Percentiles rank a stretch among this genome's conserved stretches.
These are phyloP conservation scores for Tineola bisselliella DNA, from an alignment of 2,888 invertebrate species.

Conservation along the genomic window DNA sequence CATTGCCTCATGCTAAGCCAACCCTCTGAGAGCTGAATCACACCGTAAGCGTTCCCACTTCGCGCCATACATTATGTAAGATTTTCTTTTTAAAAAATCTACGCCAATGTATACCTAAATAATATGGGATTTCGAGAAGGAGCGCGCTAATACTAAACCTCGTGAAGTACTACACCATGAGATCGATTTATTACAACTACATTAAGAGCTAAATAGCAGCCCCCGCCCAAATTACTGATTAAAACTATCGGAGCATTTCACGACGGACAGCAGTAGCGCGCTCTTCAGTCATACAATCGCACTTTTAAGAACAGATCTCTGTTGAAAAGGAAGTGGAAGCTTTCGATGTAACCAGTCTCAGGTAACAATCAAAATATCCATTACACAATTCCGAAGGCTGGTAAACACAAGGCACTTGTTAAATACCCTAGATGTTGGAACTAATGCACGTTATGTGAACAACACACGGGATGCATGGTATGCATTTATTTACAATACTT, in stretches of 20 bases:
- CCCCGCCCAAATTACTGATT: neutral
- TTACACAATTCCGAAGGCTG: neutral
- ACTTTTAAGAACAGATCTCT: no score
- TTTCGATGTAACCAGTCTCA: neutral
- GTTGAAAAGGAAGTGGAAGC: no score
- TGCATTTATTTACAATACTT: slow-evolving; percentile 18
- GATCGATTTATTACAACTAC: slow-evolving; percentile 4
- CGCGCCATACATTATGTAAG: no score
- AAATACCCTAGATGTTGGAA: neutral
- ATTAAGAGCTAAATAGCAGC: neutral
- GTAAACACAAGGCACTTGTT: slow-evolving; percentile 6
- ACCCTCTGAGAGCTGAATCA: slow-evolving; percentile 14
- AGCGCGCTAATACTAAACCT: neutral
- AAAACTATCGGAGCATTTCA: neutral
- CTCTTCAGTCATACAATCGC: neutral
- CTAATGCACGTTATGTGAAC: neutral
- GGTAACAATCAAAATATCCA: neutral
- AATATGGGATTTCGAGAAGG: neutral
- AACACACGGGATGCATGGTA: slow-evolving; percentile 12
- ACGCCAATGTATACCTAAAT: no score
- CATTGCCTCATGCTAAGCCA: slow-evolving; percentile 23
- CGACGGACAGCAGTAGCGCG: neutral
- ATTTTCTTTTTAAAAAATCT: no score
- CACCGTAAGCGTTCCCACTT: no score
- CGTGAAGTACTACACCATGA: neutral